These are phyloP conservation scores for Sarcoramphus papa DNA, from an alignment of 2,797 vertebrate species.

Conservation along the genomic window DNA sequence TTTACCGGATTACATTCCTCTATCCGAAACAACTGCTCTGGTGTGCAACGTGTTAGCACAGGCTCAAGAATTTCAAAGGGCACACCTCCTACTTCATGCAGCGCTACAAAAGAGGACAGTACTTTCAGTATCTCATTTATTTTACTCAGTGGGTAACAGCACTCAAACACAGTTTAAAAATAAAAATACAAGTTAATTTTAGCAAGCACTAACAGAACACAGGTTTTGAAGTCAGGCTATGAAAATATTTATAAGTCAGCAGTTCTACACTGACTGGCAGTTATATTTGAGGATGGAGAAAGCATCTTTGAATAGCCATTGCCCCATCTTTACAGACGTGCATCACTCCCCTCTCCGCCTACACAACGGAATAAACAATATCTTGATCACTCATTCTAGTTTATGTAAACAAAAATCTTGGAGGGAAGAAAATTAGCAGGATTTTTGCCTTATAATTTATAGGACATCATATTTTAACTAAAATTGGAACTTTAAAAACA, in stretches of 20 bases:
- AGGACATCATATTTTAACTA: neutral
- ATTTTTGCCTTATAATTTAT: neutral
- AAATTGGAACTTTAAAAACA: neutral
- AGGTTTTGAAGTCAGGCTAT: neutral
- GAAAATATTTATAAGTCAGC: neutral
- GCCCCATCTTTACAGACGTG: neutral
- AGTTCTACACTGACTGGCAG: neutral
- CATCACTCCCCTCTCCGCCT: neutral
- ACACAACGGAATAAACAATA: neutral
- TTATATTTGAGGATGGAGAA: neutral
- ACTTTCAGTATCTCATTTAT: neutral
- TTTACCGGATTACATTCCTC: slow-evolving; percentile 90
- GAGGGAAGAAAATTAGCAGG: neutral
- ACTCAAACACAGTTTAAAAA: neutral
- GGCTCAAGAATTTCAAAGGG: slow-evolving; percentile 91
- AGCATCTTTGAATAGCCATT: neutral
- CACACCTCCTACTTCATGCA: slow-evolving; percentile 86
- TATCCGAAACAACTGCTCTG: slow-evolving; percentile 84
- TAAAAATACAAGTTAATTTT: neutral
- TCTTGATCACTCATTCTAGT: neutral
- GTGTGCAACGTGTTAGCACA: slow-evolving; percentile 85
- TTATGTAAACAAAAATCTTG: neutral
- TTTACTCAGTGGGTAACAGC: neutral
- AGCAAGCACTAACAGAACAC: neutral
- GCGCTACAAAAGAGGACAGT: slow-evolving; percentile 72